Conservation (phyloP, 2,888 invertebrate genomes). For the Harpalus rubripes region DNA sequence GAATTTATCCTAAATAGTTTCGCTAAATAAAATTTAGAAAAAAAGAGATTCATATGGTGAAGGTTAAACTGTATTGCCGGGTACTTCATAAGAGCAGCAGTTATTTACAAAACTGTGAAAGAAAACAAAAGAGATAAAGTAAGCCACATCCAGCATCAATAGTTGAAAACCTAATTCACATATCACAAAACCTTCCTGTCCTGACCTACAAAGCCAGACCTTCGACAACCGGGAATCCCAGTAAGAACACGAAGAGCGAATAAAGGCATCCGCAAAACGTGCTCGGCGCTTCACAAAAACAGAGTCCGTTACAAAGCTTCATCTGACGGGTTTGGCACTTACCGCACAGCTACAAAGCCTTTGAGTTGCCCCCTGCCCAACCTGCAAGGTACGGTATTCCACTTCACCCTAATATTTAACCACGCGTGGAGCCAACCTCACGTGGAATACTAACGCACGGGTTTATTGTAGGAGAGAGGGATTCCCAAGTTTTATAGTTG, state of each 20-base stretch:
- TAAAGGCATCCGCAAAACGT: constrained; percentile 26
- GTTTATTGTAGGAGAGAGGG: constrained; percentile 30
- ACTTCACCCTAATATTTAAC: background rate
- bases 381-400: background rate
- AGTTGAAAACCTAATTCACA: constrained; percentile 3
- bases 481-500: constrained; percentile 37
- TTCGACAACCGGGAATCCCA: constrained; percentile 8
- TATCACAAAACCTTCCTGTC: constrained; percentile 11
- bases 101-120: background rate
- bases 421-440: constrained; percentile 9
- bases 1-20: no score
- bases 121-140: constrained; percentile 3
- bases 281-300: constrained; percentile 5
- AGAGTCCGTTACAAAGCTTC: constrained; percentile 24
- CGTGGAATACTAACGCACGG: constrained; percentile 36
- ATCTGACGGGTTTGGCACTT: constrained; percentile 10
- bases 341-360: background rate
- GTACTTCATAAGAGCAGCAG: background rate
- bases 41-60: background rate
- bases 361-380: background rate
- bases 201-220: constrained; percentile 26
- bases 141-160: background rate
- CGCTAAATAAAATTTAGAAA: no score
- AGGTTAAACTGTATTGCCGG: background rate
- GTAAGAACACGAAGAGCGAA: constrained; percentile 1